Evolutionary conservation across 2,888 invertebrate genomes (phyloP).

Genomic region (Cactoblastis cactorum): DNA sequence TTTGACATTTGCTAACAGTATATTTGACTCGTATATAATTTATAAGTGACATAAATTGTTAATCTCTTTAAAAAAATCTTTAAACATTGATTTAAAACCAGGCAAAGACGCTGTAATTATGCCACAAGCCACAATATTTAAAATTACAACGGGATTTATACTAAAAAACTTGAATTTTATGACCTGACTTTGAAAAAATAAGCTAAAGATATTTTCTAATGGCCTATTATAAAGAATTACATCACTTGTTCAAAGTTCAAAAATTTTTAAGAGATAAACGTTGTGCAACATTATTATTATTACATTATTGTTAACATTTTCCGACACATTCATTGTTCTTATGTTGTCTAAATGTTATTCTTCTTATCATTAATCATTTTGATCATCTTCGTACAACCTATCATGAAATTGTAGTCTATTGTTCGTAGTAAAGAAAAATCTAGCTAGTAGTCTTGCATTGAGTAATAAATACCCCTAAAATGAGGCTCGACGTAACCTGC

Average conservation of each 20-base stretch:
- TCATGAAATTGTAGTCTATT: conserved; percentile 1
- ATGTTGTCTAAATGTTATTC: not conserved
- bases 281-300: not conserved
- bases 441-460: no score
- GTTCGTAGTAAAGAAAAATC: not conserved
- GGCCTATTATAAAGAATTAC: no score
- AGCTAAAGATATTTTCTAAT: no score
- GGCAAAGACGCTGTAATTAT: not conserved
- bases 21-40: no score
- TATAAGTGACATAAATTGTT: no score
- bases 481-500: no score
- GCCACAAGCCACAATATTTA: not conserved
- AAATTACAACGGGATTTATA: no score
- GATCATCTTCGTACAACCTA: not conserved
- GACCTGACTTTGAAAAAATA: no score
- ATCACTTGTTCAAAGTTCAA: not conserved
- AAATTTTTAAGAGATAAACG: not conserved
- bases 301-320: not conserved
- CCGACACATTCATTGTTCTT: not conserved
- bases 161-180: not conserved
- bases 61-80: not conserved
- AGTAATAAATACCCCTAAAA: no score
- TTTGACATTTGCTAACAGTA: no score
- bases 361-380: conserved; percentile 5
- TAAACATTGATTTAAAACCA: not conserved